Conservation (phyloP, 2,113 vertebrate species). For the Craseonycteris thonglongyai region DNA sequence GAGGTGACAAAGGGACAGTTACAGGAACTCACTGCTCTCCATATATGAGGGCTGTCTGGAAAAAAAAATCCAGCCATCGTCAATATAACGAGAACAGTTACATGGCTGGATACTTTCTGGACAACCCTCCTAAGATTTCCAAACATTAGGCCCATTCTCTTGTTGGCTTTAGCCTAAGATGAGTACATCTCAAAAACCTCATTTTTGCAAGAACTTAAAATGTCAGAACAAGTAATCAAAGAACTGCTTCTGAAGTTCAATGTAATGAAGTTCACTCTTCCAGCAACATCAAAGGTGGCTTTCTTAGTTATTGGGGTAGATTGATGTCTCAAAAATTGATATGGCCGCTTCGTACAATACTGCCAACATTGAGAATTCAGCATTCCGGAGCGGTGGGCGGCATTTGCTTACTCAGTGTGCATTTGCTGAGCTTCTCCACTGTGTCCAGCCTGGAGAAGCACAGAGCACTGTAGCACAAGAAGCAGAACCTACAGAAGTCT, state of each 20-base stretch:
- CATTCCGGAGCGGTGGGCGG: background rate
- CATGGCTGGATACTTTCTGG: too few relatives aligned
- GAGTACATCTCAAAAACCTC: background rate
- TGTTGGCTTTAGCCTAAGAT: background rate
- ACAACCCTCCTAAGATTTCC: too few relatives aligned
- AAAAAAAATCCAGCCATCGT: too few relatives aligned
- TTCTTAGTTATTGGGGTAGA: background rate
- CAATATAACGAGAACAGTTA: too few relatives aligned
- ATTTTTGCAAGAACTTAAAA: constrained; percentile 39
- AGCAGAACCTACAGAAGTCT: background rate
- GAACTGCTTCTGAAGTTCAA: background rate
- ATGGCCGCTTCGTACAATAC: background rate
- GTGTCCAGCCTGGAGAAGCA: background rate
- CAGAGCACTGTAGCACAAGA: fast-evolving
- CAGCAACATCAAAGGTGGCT: background rate
- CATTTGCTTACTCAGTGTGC: background rate
- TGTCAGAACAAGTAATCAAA: constrained; percentile 18
- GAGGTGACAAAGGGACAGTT: background rate
- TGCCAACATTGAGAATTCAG: background rate
- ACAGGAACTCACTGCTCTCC: background rate
- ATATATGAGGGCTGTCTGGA: too few relatives aligned
- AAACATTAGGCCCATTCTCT: background rate
- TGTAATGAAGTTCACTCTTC: background rate
- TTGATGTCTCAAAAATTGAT: background rate
- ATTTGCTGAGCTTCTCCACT: background rate